A percentile compares a stretch with the other conserved stretches of the same genome.
Evolutionary conservation across 2,113 vertebrate species (phyloP).

Genomic region (Leptosomus discolor): DNA sequence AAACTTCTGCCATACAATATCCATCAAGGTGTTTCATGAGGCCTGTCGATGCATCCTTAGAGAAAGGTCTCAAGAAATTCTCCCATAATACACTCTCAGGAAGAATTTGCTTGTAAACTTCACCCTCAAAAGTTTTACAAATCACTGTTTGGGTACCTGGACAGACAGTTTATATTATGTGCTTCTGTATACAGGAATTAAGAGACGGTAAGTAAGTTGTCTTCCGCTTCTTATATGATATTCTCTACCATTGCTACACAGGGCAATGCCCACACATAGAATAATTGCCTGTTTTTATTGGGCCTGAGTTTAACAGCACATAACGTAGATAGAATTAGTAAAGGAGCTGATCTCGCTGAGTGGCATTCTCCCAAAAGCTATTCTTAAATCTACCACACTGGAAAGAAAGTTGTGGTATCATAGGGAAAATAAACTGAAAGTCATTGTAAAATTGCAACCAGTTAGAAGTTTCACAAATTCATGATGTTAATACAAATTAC

Average conservation of each 20-base stretch:
- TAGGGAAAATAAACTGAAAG: neutral
- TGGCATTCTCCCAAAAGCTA: neutral
- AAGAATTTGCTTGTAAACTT: neutral
- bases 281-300: neutral
- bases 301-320: neutral
- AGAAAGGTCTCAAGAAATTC: neutral
- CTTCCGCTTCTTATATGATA: neutral
- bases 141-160: neutral
- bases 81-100: neutral
- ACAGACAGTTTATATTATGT: neutral
- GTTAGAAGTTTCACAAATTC: neutral
- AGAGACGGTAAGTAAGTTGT: neutral
- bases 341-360: neutral
- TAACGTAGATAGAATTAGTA: neutral
- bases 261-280: neutral
- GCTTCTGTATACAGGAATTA: neutral
- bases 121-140: neutral
- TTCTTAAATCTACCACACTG: neutral
- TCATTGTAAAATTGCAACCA: neutral
- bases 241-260: neutral
- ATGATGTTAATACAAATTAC: neutral
- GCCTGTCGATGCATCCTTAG: neutral
- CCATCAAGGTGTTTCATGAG: neutral
- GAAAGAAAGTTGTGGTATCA: neutral
- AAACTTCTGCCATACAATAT: neutral